These are phyloP conservation scores for Ganaspis sp. DNA, from an alignment of 1,140 invertebrate genomes.

Conservation along the genomic window DNA sequence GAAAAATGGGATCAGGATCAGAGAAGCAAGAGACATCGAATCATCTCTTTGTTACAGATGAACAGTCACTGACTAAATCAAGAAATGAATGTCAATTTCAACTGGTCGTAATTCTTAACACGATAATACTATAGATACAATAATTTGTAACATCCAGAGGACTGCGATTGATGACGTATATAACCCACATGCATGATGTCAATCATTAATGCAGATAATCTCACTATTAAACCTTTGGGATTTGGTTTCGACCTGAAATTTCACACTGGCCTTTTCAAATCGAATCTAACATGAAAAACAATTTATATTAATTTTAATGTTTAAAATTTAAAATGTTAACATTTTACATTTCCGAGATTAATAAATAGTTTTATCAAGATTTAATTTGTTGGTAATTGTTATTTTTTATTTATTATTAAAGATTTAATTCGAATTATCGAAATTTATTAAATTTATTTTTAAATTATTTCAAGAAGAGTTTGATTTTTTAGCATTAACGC, in stretches of 20 bases:
- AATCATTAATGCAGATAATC: background rate
- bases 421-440: no score
- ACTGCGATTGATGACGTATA: constrained; percentile 5
- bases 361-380: no score
- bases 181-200: constrained; percentile 23
- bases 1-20: constrained; percentile 7
- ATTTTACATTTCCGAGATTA: no score
- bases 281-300: background rate
- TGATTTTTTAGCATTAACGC: no score
- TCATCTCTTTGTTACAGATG: constrained; percentile 11
- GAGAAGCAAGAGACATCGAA: background rate
- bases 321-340: no score
- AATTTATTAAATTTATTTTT: no score
- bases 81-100: constrained; percentile 30
- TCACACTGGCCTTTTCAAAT: background rate
- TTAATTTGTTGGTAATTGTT: no score
- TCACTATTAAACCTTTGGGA: constrained; percentile 7
- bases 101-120: constrained; percentile 25
- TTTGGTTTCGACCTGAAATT: constrained; percentile 3
- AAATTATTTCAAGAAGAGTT: no score
- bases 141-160: constrained; percentile 25
- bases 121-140: constrained; percentile 18
- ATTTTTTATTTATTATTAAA: no score
- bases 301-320: no score
- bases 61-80: constrained; percentile 17